Evolutionary conservation across 2,113 vertebrate genomes (phyloP).

Genomic region (Otocyon megalotis): DNA sequence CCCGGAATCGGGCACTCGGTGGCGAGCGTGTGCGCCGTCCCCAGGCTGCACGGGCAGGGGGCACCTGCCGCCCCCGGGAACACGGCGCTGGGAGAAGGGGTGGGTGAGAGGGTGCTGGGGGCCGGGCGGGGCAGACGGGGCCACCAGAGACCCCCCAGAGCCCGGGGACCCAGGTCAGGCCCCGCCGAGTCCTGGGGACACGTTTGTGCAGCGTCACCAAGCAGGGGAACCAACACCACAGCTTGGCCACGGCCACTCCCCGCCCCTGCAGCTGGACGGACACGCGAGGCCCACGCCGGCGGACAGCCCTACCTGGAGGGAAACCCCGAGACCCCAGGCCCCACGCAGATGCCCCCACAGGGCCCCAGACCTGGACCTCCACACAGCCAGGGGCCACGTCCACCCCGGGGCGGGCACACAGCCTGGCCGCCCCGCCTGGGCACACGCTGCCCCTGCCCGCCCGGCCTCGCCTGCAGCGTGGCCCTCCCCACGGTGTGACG

Average conservation of each 20-base stretch:
- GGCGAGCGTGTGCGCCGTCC: rapidly evolving
- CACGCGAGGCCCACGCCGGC: no score
- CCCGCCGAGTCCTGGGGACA: background rate
- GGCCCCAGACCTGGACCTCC: background rate
- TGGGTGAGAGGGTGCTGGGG: background rate
- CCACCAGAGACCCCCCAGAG: background rate
- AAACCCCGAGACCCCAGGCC: no score
- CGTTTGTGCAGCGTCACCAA: background rate
- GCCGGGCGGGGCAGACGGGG: background rate
- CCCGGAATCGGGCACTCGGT: background rate
- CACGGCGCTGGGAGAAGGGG: background rate
- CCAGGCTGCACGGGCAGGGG: background rate
- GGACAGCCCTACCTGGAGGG: background rate
- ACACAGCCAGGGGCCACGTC: background rate
- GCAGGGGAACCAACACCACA: no score
- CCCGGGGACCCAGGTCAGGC: background rate
- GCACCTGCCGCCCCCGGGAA: background rate
- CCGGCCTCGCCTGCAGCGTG: background rate
- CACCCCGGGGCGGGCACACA: no score
- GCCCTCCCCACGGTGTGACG: background rate
- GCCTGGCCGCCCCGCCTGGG: background rate
- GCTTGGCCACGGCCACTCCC: no score
- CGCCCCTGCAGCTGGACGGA: background rate
- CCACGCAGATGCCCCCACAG: background rate
- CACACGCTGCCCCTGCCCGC: background rate